Base-by-base conservation (phyloP, 2,888 invertebrate genomes). In the Mechanitis messenoides region DNA sequence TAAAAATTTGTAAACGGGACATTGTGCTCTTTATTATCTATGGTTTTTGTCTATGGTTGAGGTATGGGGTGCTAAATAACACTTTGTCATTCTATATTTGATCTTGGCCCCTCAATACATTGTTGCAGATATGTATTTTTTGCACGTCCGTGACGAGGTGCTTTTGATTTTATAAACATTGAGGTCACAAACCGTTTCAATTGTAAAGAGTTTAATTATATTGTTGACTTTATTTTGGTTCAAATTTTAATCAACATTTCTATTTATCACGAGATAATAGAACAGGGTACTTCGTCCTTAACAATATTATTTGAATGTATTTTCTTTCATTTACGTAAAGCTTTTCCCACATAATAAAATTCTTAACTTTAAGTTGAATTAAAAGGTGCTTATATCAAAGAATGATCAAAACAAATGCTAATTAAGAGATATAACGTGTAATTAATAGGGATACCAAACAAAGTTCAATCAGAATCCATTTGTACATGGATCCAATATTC, bases 1-100 rank as follows among this genome's bases (percentile, higher is more conserved):
- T 86, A 84, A 88, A 87, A 88, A 87, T 85, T 87, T 87, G 87
- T 88, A 85, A 84, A 83, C 81, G 78, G 67, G 68, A 66, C 74
- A 78, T 81, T 79, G 80, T 81, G 55, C 61, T 71, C 72, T 74
- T 76, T 77, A 72, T 72, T 74, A 70, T 46, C 53, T 60, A 28
- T 68, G 56, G 66, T 59, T 75, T 72, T 79, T 77, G 78, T 80
- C 74, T 78, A 74, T 74, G 76, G 75, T 75, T 74, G 73, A 78
- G 71, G 72, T 76, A 77, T 81, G 77, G 81, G 83, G 81, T 80
- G 78, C 70, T 72, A 75, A 73, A 79, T 79, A 81, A 79, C 78
- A 72, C 78, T 80, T 75, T 79, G 81, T 81, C 82, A 83, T 83
- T 81, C 74, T 72, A 64, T 77, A 78, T 84, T 83, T 84, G 80